phyloP scores from a whole-genome alignment of 2,113 vertebrate genomes.

The Sarotherodon lohbergeri region DNA sequence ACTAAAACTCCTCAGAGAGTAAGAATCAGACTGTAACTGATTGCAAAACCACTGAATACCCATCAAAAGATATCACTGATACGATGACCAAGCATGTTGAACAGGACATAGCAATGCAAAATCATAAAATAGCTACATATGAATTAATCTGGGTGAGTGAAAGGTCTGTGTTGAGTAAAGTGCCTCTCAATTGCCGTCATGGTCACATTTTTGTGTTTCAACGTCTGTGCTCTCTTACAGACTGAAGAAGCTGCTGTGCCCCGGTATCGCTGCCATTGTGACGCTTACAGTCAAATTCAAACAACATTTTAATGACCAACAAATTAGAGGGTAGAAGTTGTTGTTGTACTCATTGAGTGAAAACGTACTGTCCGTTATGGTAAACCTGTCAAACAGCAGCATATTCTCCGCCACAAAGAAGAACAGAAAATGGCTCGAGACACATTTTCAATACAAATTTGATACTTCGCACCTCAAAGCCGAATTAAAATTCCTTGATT shows the following conservation, averaged over 20 bases:
- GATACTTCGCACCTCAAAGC: conserved; percentile 46
- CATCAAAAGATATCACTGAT: not conserved
- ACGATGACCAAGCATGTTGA: not conserved
- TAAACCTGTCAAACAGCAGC: not conserved
- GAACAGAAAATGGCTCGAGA: not conserved
- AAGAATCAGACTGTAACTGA: not conserved
- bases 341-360: not conserved
- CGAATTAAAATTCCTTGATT: conserved; percentile 52
- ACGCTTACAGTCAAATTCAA: not conserved
- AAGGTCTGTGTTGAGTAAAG: not conserved
- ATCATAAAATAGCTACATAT: not conserved
- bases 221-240: not conserved
- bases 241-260: not conserved
- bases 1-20: not conserved
- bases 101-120: not conserved
- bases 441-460: conserved; percentile 32
- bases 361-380: not conserved
- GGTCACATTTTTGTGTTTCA: not conserved
- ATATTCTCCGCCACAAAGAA: not conserved
- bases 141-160: not conserved
- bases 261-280: not conserved
- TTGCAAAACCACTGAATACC: not conserved
- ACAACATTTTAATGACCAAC: not conserved
- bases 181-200: not conserved
- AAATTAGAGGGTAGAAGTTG: not conserved